Evolutionary conservation across 2,113 vertebrate species (phyloP).

Genomic region (Phyllopteryx taeniolatus): DNA sequence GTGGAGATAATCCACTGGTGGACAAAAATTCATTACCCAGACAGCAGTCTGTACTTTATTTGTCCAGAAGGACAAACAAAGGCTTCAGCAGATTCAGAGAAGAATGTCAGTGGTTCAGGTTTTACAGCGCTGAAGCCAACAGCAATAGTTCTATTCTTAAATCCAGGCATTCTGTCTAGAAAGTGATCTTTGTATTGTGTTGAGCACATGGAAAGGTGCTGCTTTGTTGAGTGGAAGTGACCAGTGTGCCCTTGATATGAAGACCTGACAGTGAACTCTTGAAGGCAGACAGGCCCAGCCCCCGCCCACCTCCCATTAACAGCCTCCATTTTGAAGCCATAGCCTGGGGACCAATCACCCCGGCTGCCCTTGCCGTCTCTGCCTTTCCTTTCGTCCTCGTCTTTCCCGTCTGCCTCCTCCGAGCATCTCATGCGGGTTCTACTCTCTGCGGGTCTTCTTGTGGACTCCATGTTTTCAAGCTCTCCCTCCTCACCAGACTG

Average conservation of each 20-base stretch:
- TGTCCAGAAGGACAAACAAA: not conserved
- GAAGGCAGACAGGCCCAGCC: slow-evolving; percentile 60
- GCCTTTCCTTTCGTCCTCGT: slow-evolving; percentile 34
- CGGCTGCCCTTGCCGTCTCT: slow-evolving; percentile 62
- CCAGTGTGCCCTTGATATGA: slow-evolving; percentile 37
- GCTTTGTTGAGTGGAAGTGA: slow-evolving; percentile 36
- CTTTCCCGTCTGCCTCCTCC: slow-evolving; percentile 52
- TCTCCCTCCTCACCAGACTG: slow-evolving; percentile 82
- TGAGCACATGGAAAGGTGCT: not conserved
- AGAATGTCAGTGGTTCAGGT: not conserved
- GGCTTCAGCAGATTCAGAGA: not conserved
- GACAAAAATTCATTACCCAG: not conserved
- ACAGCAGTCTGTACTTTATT: not conserved
- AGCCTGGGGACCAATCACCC: slow-evolving; percentile 68
- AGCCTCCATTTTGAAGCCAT: slow-evolving; percentile 56
- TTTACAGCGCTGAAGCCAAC: not conserved
- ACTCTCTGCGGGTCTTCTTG: slow-evolving; percentile 62
- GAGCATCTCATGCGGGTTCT: slow-evolving; percentile 41
- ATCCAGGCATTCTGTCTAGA: not conserved
- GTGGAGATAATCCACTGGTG: not conserved
- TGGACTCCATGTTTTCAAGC: slow-evolving; percentile 72
- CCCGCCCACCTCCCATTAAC: slow-evolving; percentile 23
- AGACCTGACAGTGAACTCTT: slow-evolving; percentile 72
- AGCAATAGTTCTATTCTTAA: not conserved
- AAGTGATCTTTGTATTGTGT: not conserved